Conservation (phyloP, 2,797 vertebrate species). For the Pantherophis alleghaniensis region DNA sequence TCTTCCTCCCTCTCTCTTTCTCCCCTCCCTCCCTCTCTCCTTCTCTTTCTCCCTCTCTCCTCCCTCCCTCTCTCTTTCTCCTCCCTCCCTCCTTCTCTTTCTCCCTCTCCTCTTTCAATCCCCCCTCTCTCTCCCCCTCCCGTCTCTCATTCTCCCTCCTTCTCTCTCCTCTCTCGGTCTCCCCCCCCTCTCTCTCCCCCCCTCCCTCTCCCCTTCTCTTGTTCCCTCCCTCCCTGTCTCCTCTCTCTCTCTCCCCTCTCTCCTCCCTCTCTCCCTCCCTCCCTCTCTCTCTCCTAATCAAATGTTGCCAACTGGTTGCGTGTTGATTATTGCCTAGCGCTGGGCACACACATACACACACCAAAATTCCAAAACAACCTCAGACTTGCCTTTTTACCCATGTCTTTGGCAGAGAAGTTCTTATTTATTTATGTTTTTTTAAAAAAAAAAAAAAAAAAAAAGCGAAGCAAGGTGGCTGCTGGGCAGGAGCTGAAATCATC, state of each 20-base stretch:
- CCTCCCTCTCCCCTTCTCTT: no score
- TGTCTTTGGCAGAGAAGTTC: constrained; percentile 44
- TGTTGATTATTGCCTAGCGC: constrained; percentile 45
- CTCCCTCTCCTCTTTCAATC: no score
- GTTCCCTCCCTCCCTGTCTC: background rate
- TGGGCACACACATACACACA: background rate
- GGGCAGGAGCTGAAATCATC: background rate
- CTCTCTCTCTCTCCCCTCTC: no score
- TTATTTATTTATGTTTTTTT: constrained; percentile 30
- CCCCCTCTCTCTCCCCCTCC: no score
- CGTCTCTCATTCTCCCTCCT: no score
- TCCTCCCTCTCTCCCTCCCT: background rate
- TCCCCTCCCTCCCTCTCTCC: no score
- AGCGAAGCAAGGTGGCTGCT: background rate
- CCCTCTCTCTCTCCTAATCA: constrained; percentile 43
- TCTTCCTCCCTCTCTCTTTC: no score
- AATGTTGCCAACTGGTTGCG: constrained; percentile 34
- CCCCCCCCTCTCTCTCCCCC: no score
- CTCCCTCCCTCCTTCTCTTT: no score
- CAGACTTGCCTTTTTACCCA: constrained; percentile 46
- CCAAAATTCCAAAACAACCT: constrained; percentile 49
- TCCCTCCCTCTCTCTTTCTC: no score
- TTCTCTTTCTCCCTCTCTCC: no score
- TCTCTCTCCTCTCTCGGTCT: no score
- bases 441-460: constrained; percentile 7